A percentile compares a stretch with the other conserved stretches of the same genome.
Evolutionary conservation across 2,113 vertebrate genomes (phyloP).

Genomic region (Aix galericulata): DNA sequence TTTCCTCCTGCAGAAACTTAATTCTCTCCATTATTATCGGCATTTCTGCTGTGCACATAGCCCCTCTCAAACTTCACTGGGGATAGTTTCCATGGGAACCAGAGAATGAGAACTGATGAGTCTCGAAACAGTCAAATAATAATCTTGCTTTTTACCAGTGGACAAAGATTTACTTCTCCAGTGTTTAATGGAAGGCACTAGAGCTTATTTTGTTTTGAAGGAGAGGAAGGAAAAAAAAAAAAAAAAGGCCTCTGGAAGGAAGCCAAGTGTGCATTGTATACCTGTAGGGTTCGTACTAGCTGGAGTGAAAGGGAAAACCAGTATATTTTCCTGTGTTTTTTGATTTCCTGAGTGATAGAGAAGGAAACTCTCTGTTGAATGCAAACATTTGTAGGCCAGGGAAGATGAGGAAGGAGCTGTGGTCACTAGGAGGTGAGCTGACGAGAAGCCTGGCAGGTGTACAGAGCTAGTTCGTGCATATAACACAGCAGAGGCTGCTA

Average conservation of each 20-base stretch:
- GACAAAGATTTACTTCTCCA: slow-evolving; percentile 59
- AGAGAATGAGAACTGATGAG: slow-evolving; percentile 66
- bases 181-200: slow-evolving; percentile 37
- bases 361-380: not conserved
- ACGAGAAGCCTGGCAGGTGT: not conserved
- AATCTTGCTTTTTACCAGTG: slow-evolving; percentile 61
- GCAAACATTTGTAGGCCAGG: not conserved
- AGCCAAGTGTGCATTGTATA: not conserved
- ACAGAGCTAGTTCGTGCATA: not conserved
- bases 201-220: slow-evolving; percentile 40
- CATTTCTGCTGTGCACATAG: slow-evolving; percentile 52
- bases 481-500: not conserved
- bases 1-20: slow-evolving; percentile 44
- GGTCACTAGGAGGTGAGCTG: not conserved
- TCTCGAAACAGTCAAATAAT: slow-evolving; percentile 70
- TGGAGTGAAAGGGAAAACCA: not conserved
- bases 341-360: not conserved
- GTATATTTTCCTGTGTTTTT: not conserved
- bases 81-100: slow-evolving; percentile 76
- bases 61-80: slow-evolving; percentile 63
- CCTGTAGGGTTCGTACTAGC: not conserved
- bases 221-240: not conserved
- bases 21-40: slow-evolving; percentile 43
- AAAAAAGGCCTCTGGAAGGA: not conserved
- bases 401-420: not conserved